phyloP scores from a whole-genome alignment of 2,888 invertebrate genomes.

The Slavum lentiscoides region DNA sequence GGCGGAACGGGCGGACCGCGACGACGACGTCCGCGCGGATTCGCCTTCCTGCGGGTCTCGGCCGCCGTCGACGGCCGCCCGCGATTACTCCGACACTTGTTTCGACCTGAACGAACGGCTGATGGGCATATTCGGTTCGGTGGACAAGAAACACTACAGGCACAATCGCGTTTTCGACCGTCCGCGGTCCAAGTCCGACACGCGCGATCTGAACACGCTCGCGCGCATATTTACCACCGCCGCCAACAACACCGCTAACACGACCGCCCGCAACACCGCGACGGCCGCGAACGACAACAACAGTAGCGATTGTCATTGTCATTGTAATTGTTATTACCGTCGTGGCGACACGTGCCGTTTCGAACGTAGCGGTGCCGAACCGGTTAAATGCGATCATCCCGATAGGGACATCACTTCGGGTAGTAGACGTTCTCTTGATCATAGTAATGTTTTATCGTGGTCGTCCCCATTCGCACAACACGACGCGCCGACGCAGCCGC shows the following conservation, averaged over 20 bases:
- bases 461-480: constrained; percentile 17
- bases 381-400: constrained; percentile 15
- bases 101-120: constrained; percentile 29
- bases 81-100: constrained; percentile 7
- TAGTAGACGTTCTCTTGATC: constrained; percentile 47
- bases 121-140: constrained; percentile 40
- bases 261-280: too few species aligned
- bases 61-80: neutral
- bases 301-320: too few species aligned
- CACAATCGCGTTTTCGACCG: constrained; percentile 13
- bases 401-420: constrained; percentile 16
- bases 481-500: neutral
- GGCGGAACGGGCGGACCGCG: too few species aligned
- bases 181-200: constrained; percentile 43
- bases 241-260: neutral
- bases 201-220: constrained; percentile 34
- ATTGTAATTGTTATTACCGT: too few species aligned
- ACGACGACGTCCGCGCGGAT: too few species aligned
- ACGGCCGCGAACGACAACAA: too few species aligned
- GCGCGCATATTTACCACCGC: constrained; percentile 19
- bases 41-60: neutral
- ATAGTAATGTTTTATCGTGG: constrained; percentile 23
- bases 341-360: constrained; percentile 34
- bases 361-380: constrained; percentile 44
- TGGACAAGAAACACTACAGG: constrained; percentile 6